Conservation (phyloP, 2,113 vertebrate species). For the Eurystomus gularis region DNA sequence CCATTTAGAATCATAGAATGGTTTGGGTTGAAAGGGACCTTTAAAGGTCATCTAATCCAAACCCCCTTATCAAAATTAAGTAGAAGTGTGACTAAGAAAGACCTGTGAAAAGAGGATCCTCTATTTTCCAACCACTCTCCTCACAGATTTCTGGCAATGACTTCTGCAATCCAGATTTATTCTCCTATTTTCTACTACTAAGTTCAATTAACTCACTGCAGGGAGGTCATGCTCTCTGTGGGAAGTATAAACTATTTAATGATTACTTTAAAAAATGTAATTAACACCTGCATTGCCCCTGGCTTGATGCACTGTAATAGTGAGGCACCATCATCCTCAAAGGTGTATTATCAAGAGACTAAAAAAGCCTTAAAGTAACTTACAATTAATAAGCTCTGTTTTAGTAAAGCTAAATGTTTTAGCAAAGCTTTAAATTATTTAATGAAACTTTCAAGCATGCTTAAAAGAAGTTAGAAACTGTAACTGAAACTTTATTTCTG, state of each 20-base stretch:
- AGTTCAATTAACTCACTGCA: not conserved
- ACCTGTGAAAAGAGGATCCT: not conserved
- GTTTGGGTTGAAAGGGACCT: not conserved
- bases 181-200: not conserved
- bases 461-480: not conserved
- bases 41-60: not conserved
- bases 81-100: not conserved
- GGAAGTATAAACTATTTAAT: slow-evolving; percentile 7
- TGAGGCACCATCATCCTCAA: not conserved
- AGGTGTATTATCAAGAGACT: not conserved
- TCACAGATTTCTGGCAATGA: not conserved
- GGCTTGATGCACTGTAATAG: not conserved
- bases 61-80: not conserved
- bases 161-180: not conserved
- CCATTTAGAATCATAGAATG: not conserved
- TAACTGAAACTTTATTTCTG: not conserved
- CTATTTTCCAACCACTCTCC: not conserved
- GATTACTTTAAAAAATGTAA: slow-evolving; percentile 4
- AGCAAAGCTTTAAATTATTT: too few relatives aligned
- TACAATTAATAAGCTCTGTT: not conserved
- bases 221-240: not conserved
- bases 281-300: slow-evolving; percentile 4
- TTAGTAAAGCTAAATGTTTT: not conserved
- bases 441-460: not conserved
- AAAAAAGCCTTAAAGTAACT: not conserved